Conservation (phyloP, 2,113 vertebrate genomes). For the Rhinopomastus cyanomelas region DNA sequence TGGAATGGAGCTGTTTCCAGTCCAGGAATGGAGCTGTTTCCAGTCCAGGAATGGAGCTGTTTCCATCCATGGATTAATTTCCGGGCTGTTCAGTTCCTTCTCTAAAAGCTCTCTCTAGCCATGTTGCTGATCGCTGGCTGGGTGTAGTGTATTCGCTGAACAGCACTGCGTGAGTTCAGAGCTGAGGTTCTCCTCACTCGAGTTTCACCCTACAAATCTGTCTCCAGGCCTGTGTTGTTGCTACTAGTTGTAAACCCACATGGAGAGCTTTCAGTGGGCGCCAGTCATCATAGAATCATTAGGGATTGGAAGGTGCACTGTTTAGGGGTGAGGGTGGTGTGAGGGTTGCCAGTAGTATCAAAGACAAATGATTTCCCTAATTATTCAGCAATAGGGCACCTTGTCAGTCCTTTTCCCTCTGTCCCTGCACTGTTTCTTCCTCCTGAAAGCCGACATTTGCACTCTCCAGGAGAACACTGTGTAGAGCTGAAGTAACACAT, state of each 20-base stretch:
- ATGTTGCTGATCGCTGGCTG: not conserved
- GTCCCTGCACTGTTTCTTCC: not conserved
- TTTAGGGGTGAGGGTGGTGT: not conserved
- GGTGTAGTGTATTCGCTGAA: not conserved
- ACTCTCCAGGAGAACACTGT: not conserved
- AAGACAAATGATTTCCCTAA: not conserved
- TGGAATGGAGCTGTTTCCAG: no score
- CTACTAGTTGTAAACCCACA: not conserved
- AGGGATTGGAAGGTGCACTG: not conserved
- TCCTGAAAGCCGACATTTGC: not conserved
- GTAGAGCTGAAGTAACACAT: slow-evolving; percentile 30
- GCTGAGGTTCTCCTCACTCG: not conserved
- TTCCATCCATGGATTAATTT: not conserved
- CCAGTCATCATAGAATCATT: accelerated
- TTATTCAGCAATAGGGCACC: not conserved
- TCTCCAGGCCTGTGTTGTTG: not conserved
- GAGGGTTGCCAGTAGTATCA: not conserved
- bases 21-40: no score
- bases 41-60: not conserved
- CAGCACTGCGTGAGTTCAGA: not conserved
- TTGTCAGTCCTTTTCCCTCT: not conserved
- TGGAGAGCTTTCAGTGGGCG: not conserved
- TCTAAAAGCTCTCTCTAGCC: not conserved
- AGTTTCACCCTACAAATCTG: not conserved
- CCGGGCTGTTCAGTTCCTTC: not conserved